Evolutionary conservation across 2,113 vertebrate genomes (phyloP), one percentile per base, ranked within the genome.

Genomic region (Lepisosteus osseus): DNA sequence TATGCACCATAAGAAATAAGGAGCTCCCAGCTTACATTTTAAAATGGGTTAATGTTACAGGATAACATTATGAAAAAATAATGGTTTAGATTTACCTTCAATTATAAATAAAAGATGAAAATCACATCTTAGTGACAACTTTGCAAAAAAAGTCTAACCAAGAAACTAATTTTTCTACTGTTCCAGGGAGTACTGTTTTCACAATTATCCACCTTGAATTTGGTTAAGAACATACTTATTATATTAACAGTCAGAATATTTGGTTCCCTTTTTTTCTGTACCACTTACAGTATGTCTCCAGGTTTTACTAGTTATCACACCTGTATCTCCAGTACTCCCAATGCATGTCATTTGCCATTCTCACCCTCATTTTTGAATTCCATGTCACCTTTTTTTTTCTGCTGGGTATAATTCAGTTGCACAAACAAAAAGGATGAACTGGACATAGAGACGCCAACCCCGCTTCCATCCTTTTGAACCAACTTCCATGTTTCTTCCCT

Each of bases 1-100:
- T 61, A 73, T 68, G 57, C 40, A 68, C 41, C 40, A 56, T 55
- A 67, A 51, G 68, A 55, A 62, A 73, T 56, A 61, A 62, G 68
- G 44, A 14, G 43, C 42, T 12, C 61, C 29, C 29, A 29, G 29
- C 29, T 29, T 64, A 55, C 57, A 65, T 61, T 61, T 72, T 54
- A 42, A 67, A 44, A 41, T 67, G 55, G 54, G 67, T 47, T 67
- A 57, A 65, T 72, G 67, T 14, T 15, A 29, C 6, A 40, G 65
- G 67, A 67, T 61, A 59, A 55, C 14, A 66, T 43, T 17, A 3
- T 67, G 45, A 57, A 12, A 14, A 47, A 65, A 43, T 54, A 29
- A 29, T n/a, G 7, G 56, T 66, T 12, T 59, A 44, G 17, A 64
- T 65, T 42, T 55, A 13, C 55, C 55, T 72, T 54, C 71, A 72